Conservation (phyloP, 2,113 vertebrate species). For the Taurulus bubalis region DNA sequence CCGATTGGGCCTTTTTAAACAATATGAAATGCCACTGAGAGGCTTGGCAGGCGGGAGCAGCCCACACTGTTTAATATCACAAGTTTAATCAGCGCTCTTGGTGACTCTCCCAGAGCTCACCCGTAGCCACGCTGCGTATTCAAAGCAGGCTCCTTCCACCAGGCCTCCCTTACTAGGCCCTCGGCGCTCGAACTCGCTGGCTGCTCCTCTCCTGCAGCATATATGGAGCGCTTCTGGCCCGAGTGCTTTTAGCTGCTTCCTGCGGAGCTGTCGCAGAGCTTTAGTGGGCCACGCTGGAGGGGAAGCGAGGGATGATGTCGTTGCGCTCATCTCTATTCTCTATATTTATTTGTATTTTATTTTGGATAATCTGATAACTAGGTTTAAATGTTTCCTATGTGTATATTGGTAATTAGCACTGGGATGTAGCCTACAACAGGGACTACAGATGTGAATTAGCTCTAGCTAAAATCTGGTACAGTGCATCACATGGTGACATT, state of each 20-base stretch:
- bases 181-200: slow-evolving; percentile 53
- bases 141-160: slow-evolving; percentile 72
- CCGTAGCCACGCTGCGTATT: slow-evolving; percentile 68
- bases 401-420: slow-evolving; percentile 5
- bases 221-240: slow-evolving; percentile 65
- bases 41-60: slow-evolving; percentile 74
- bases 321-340: slow-evolving; percentile 5
- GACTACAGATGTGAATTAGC: too few relatives aligned
- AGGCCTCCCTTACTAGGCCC: slow-evolving; percentile 72
- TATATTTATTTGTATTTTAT: slow-evolving; percentile 6
- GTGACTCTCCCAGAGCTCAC: slow-evolving; percentile 76
- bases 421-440: neutral
- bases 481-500: too few relatives aligned
- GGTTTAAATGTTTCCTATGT: neutral
- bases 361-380: neutral
- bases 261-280: slow-evolving; percentile 44
- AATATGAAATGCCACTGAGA: slow-evolving; percentile 72
- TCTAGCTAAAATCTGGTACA: too few relatives aligned
- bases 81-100: slow-evolving; percentile 79
- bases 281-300: slow-evolving; percentile 42
- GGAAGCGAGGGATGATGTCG: slow-evolving; percentile 6
- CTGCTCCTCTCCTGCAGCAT: slow-evolving; percentile 56
- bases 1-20: slow-evolving; percentile 74
- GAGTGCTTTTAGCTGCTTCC: slow-evolving; percentile 57
- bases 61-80: slow-evolving; percentile 80